Evolutionary conservation across 30 jellyfish, hydroid and myxozoan species (phyloP), one percentile per base, ranked within the genome.

Genomic region (Rhopilema esculentum): DNA sequence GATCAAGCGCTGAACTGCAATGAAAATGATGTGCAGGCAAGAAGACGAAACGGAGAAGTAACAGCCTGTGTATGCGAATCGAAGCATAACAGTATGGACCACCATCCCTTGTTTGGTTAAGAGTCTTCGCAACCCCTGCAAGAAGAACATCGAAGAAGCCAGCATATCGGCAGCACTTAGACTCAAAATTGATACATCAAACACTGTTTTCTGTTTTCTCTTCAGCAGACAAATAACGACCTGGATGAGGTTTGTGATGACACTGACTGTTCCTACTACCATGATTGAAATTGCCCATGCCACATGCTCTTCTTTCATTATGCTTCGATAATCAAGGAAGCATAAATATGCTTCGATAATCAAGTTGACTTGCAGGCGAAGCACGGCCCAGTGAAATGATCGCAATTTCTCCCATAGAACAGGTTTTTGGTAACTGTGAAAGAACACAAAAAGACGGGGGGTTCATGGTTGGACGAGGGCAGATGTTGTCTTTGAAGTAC

Each of bases 61-160:
- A 31, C 85, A 74, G 33, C 85, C 85, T 19, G 71, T 74, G 72
- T 24, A 74, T 21, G 85, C 85, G 25, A 74, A 74, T 17, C 85
- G 85, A 26, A 74, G 71, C 72, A 74, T n/a, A 19, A 74, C 85
- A 50, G 49, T 31, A 16, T 51, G 32, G 16, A 49, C 85, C 24
- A 33, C 49, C 85, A 32, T 53, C 24, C 85, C 85, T 7, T 74
- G 23, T 19, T 20, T 51, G 9, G 85, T 74, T 23, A 74, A 23
- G 29, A 74, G 18, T 31, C 52, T 74, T 32, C 85, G 67, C 49
- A 74, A 28, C 16, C 85, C 85, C 16, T 74, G 85, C 71, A 74
- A 15, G 2, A 74, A 16, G n/a, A 74, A 74, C 85, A 74, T 74
- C 29, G 85, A 28, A 9, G 85, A 74, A 0, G 85, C 70, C 0